Percentiles rank a stretch among this genome's conserved stretches.
These are phyloP conservation scores for Ectropis crepuscularia DNA, from an alignment of 2,888 invertebrate genomes.

Conservation along the genomic window DNA sequence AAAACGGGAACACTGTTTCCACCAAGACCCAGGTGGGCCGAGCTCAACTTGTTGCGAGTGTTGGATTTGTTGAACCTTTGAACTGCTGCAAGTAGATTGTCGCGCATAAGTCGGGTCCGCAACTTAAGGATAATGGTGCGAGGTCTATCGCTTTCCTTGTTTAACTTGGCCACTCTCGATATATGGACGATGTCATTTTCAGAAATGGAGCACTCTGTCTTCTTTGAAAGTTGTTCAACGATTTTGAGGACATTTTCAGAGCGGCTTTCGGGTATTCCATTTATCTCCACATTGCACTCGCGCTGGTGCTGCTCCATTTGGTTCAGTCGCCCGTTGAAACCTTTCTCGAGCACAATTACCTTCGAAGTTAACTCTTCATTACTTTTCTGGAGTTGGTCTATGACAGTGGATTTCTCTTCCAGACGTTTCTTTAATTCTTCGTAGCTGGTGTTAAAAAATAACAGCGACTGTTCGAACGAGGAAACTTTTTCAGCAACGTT, in stretches of 20 bases:
- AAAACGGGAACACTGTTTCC: conserved; percentile 5
- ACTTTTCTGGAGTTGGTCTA: conserved; percentile 5
- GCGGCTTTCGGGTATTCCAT: conserved; percentile 6
- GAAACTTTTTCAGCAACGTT: conserved; percentile 5
- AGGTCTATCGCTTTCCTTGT: conserved; percentile 11
- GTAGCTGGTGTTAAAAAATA: conserved; percentile 10
- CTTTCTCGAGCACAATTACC: neutral
- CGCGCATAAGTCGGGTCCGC: conserved; percentile 1
- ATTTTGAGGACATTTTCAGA: conserved; percentile 1
- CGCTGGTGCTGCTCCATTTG: conserved; percentile 1
- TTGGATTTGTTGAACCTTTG: conserved; percentile 5
- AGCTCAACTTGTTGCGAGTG: conserved; percentile 2
- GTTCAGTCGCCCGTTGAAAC: conserved; percentile 1
- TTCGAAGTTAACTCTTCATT: conserved; percentile 3
- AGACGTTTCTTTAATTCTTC: conserved; percentile 6
- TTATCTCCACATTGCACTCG: conserved; percentile 10
- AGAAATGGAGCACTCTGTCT: neutral
- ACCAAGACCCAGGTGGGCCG: conserved; percentile 9
- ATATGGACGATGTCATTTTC: neutral
- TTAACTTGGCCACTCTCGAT: conserved; percentile 8
- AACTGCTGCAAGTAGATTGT: conserved; percentile 14
- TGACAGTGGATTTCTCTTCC: conserved; percentile 1
- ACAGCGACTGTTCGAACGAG: conserved; percentile 8
- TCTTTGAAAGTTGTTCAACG: conserved; percentile 1
- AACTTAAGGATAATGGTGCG: conserved; percentile 4